Percentiles rank a stretch among this genome's conserved stretches.
These are phyloP conservation scores for Gymnocheta viridis DNA, from an alignment of 2,888 invertebrate genomes.

Conservation along the genomic window DNA sequence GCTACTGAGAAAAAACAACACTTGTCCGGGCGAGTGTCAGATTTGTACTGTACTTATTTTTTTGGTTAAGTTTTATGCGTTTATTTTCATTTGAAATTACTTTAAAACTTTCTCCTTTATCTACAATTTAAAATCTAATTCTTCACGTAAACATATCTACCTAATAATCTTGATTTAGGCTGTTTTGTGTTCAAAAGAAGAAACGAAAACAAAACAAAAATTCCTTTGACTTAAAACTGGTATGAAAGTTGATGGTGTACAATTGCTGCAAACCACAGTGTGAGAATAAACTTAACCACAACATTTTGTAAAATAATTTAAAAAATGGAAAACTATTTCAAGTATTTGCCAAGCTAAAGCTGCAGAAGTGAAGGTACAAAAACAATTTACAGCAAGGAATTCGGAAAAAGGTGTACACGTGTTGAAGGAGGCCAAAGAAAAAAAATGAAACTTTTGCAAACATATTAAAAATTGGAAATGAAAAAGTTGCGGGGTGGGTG, in stretches of 20 bases:
- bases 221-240: conserved; percentile 22
- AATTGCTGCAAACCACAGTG: conserved; percentile 56
- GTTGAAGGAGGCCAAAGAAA: background rate
- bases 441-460: background rate
- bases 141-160: background rate
- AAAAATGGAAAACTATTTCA: conserved; percentile 59
- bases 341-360: conserved; percentile 55
- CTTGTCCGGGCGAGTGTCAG: no score
- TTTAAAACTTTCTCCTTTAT: conserved; percentile 7
- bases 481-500: no score
- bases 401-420: background rate
- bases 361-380: background rate
- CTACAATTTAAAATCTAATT: conserved; percentile 22
- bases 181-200: conserved; percentile 11
- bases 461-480: background rate
- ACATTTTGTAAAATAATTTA: conserved; percentile 55
- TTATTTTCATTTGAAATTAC: background rate
- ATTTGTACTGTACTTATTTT: no score
- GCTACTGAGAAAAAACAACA: no score
- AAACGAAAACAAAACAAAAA: no score
- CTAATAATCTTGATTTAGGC: conserved; percentile 25
- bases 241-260: background rate
- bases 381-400: background rate
- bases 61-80: no score
- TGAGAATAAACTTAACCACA: conserved; percentile 66